phyloP scores from a whole-genome alignment of 1,140 invertebrate species.

The Coenobita brevimanus region DNA sequence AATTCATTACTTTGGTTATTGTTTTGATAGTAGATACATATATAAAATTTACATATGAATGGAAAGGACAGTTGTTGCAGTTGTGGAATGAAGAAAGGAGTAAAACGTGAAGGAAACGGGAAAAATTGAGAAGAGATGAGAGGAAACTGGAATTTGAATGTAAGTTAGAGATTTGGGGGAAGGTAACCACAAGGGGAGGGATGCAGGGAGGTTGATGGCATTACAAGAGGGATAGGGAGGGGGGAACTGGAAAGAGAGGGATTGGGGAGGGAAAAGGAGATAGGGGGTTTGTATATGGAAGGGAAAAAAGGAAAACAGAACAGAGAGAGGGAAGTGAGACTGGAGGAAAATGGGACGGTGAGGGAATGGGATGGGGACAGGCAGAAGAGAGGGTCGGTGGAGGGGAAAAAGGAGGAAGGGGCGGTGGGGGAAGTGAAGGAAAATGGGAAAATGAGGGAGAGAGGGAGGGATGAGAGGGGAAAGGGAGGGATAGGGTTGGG shows the following conservation, averaged over 20 bases:
- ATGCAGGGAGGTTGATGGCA: background rate
- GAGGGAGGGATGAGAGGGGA: background rate
- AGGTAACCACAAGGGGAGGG: too few relatives aligned
- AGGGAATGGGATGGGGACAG: background rate
- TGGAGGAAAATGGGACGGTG: background rate
- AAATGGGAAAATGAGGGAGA: background rate
- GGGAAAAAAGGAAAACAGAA: background rate
- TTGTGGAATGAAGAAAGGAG: too few relatives aligned
- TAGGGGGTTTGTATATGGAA: too few relatives aligned
- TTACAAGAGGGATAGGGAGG: background rate
- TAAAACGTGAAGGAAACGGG: too few relatives aligned
- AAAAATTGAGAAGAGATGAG: too few relatives aligned
- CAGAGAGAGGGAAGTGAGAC: background rate
- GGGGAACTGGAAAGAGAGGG: background rate
- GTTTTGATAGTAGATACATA: too few relatives aligned
- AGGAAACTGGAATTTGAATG: too few relatives aligned
- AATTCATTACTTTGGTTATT: too few relatives aligned
- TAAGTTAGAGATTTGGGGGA: too few relatives aligned
- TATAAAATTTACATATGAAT: too few relatives aligned
- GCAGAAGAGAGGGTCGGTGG: background rate
- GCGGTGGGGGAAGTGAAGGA: conserved; percentile 8
- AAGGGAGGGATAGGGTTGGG: background rate
- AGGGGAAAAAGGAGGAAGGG: too few relatives aligned
- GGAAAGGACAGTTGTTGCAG: too few relatives aligned
- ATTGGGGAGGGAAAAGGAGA: background rate